phyloP scores from a whole-genome alignment of 2,113 vertebrate species.

The Pelecanus crispus region DNA sequence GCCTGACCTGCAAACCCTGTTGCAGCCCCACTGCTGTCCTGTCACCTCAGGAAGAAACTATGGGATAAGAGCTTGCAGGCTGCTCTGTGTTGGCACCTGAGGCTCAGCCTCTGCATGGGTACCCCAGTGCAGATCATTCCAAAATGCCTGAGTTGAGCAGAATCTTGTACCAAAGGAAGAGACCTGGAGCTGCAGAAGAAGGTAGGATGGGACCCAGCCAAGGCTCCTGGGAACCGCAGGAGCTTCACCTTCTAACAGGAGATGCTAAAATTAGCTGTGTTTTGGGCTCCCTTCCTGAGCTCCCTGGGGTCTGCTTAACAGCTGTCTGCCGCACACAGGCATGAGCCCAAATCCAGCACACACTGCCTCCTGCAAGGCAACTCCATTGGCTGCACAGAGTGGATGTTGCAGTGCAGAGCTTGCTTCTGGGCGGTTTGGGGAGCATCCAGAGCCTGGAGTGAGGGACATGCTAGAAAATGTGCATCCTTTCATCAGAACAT shows the following conservation, averaged over 20 bases:
- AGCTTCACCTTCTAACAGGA: not conserved
- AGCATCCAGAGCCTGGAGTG: not conserved
- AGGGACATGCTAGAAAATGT: not conserved
- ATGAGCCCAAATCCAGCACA: not conserved
- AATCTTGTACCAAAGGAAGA: not conserved
- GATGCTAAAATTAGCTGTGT: slow-evolving; percentile 15
- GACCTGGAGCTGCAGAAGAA: not conserved
- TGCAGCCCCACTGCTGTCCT: not conserved
- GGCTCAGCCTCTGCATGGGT: not conserved
- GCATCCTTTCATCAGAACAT: not conserved
- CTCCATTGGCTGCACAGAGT: not conserved
- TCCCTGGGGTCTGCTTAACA: not conserved
- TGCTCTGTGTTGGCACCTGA: not conserved
- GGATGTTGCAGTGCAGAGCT: not conserved
- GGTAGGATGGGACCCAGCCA: not conserved
- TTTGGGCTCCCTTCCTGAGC: not conserved
- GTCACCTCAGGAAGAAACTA: not conserved
- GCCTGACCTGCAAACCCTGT: not conserved
- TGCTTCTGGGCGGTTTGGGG: not conserved
- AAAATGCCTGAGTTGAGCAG: not conserved
- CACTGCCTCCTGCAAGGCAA: accelerated
- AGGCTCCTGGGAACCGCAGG: not conserved
- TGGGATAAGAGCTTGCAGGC: not conserved
- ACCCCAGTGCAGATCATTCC: not conserved
- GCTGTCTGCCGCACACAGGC: not conserved